A percentile compares a stretch with the other conserved stretches of the same genome.
phyloP scores from a whole-genome alignment of 2,797 vertebrate genomes.

The Triplophysa yarkandensis region DNA sequence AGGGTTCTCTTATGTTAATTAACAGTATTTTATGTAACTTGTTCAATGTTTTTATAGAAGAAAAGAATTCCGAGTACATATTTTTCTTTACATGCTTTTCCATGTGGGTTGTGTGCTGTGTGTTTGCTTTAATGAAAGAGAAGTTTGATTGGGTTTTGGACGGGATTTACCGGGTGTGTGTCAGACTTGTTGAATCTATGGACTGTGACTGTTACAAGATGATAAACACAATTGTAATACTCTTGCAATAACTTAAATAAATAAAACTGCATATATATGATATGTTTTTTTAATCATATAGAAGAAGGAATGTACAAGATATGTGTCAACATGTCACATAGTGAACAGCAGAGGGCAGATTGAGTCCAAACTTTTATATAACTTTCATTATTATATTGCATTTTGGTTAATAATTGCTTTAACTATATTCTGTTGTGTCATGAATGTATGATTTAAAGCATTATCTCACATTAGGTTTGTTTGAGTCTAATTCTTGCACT shows the following conservation, averaged over 20 bases:
- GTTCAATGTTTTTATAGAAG: not conserved
- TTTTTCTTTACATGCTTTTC: not conserved
- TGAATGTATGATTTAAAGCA: slow-evolving; percentile 10
- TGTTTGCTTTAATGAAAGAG: slow-evolving; percentile 11
- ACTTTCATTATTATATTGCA: slow-evolving; percentile 23
- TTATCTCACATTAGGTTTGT: slow-evolving; percentile 16
- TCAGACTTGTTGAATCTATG: slow-evolving; percentile 12
- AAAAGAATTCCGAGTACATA: not conserved
- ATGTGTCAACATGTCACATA: not conserved
- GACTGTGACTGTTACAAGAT: slow-evolving; percentile 29
- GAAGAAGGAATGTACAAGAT: not conserved
- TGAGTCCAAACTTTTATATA: too few species aligned
- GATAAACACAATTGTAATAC: slow-evolving; percentile 34
- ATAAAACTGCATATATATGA: slow-evolving; percentile 6
- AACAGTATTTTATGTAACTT: slow-evolving; percentile 12
- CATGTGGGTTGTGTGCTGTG: not conserved
- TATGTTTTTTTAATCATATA: not conserved
- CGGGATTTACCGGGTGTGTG: not conserved
- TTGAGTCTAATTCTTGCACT: slow-evolving; percentile 14
- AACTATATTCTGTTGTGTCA: slow-evolving; percentile 4
- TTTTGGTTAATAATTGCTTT: slow-evolving; percentile 36
- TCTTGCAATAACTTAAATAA: slow-evolving; percentile 5
- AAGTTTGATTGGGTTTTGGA: not conserved
- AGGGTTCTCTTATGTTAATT: not conserved
- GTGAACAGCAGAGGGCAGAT: slow-evolving; percentile 32